Percentiles rank a stretch among this genome's conserved stretches.
phyloP scores from a whole-genome alignment of 2,797 vertebrate species.

The Prionace glauca region DNA sequence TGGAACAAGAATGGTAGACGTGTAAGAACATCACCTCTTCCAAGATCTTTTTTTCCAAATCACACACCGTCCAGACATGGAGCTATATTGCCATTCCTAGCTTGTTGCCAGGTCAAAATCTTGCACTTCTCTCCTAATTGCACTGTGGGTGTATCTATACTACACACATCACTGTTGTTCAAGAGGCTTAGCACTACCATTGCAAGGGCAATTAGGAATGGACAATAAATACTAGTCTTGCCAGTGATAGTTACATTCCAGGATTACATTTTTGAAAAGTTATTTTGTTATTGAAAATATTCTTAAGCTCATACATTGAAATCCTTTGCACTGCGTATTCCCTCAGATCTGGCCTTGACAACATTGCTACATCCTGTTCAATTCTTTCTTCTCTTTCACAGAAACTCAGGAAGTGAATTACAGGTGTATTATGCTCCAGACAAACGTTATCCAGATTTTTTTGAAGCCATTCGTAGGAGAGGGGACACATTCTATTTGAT shows the following conservation, averaged over 20 bases:
- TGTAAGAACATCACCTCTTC: neutral
- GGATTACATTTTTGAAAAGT: neutral
- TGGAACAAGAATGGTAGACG: neutral
- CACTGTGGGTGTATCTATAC: too few relatives aligned
- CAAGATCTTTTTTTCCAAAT: neutral
- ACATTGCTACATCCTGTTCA: neutral
- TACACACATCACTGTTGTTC: too few relatives aligned
- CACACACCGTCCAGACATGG: neutral
- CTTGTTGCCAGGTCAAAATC: neutral
- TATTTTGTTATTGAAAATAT: neutral
- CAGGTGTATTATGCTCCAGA: constrained; percentile 87
- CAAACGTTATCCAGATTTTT: constrained; percentile 79
- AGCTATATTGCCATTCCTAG: neutral
- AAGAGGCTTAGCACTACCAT: neutral
- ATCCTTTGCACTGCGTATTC: neutral
- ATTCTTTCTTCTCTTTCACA: constrained; percentile 43
- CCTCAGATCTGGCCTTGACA: neutral
- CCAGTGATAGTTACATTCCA: neutral
- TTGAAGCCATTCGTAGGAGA: constrained; percentile 79
- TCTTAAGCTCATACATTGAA: neutral
- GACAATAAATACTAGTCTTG: too few relatives aligned
- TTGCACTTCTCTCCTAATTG: too few relatives aligned
- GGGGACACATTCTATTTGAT: constrained; percentile 93
- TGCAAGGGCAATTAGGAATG: neutral
- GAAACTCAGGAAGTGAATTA: constrained; percentile 76